Evolutionary conservation across 2,888 invertebrate genomes (phyloP), one percentile per base, ranked within the genome.

Genomic region (Noctuana brunneofusca): DNA sequence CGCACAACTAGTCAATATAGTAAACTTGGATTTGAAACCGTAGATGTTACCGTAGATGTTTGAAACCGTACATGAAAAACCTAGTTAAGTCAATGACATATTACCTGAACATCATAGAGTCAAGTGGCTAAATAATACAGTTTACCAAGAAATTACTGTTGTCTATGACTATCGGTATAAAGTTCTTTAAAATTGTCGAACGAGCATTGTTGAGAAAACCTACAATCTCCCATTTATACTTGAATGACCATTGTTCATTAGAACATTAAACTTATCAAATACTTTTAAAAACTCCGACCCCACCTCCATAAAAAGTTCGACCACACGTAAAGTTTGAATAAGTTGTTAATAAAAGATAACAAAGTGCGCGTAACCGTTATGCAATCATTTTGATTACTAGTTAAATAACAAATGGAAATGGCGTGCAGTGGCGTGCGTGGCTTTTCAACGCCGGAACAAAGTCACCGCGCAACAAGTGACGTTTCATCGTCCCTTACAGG

Each of bases 391-490:
- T 79, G 81, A 83, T 86, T 83, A 80, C 76, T 75, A 76, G 75
- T 78, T 79, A 78, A 80, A 83, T 79, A 83, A 81, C 79, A 79
- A 70, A 69, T 73, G 67, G 64, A 65, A 68, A 69, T 83, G 76
- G 84, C 87, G 84, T 86, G 88, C 81, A 77, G 75, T 79, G 72
- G 79, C 85, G 83, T 88, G 88, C 87, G 88, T 87, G 87, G 83
- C 86, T 86, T 89, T 83, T 87, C 78, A 75, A 74, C 79, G 84
- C 84, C 76, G 81, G 80, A 80, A 80, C 80, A 79, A 83, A 89
- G 86, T 83, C 86, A 84, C 83, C 77, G 84, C 76, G 89, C 89
- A 90, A 90, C 90, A 90, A 90, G 90, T 90, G 84, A 87, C 78
- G 83, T 80, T 79, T 73, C 75, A 72, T 69, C 78, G 67, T 68